Conservation (phyloP, 2,797 vertebrate genomes). For the Lithobates sylvaticus region DNA sequence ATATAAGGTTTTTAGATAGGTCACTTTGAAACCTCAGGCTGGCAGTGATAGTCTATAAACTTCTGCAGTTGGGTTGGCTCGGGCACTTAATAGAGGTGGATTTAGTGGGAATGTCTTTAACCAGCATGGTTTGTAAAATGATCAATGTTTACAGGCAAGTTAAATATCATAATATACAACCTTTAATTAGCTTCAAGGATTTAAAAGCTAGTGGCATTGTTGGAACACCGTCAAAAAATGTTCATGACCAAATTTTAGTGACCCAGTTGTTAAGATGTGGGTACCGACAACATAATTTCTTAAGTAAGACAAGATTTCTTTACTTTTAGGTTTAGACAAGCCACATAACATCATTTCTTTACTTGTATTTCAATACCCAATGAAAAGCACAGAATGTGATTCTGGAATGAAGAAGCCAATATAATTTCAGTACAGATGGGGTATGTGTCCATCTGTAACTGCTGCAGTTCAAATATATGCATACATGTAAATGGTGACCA, state of each 20-base stretch:
- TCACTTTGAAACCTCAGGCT: no score
- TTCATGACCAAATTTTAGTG: background rate
- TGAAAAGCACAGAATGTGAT: background rate
- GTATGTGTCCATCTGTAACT: background rate
- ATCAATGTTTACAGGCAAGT: background rate
- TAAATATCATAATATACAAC: background rate
- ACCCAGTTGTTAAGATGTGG: background rate
- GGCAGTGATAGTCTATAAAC: background rate
- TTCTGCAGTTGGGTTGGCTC: no score
- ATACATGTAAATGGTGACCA: constrained; percentile 1
- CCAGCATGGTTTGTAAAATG: background rate
- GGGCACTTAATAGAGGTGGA: background rate
- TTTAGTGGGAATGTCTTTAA: background rate
- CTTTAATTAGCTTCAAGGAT: background rate
- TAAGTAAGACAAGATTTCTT: background rate
- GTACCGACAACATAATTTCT: background rate
- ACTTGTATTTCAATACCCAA: background rate
- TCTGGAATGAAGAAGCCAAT: background rate
- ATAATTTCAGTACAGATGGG: background rate
- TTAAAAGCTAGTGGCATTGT: background rate
- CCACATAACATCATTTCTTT: background rate
- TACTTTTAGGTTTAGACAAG: background rate
- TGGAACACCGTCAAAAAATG: background rate
- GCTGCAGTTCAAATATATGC: background rate
- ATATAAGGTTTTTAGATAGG: background rate